Evolutionary conservation across 2,888 invertebrate species (phyloP), one percentile per base, ranked within the genome.

Genomic region (Eupithecia abbreviata): DNA sequence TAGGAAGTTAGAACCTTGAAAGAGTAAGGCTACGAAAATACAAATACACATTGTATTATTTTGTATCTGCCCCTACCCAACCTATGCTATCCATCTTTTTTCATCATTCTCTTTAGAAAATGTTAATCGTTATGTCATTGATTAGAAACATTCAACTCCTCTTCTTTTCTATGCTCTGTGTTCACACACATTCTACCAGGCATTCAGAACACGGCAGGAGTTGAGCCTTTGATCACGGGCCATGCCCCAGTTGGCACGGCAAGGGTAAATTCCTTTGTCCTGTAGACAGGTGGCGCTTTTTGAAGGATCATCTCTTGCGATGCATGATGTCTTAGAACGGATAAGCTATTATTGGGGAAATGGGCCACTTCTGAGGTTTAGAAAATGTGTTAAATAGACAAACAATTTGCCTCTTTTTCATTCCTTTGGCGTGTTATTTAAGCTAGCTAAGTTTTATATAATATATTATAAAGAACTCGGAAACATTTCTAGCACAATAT

Each of bases 231-330:
- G 90, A 90, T 90, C 87, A 88, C 85, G 80, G 74, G 74, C 74
- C 76, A 78, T 89, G 90, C 89, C 86, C 90, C 87, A 90, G 90
- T 90, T 90, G 87, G 86, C 88, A 84, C 82, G 84, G 84, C 84
- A 84, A 82, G 83, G 84, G 86, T 85, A 87, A 86, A 83, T 88
- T 88, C 87, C 87, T 88, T 89, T 88, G 87, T 86, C 83, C 81
- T 75, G 79, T 70, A 82, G 73, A 73, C 80, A 79, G 78, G 78
- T 78, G 78, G 77, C 79, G 81, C 80, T 81, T 82, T 84, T 82
- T 80, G 81, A 80, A 78, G 78, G 73, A 76, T 65, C 72, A 76
- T 78, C 80, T 81, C 77, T 77, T 71, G 76, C 68, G 65, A 77
- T 74, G 72, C 67, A 76, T 78, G 76, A 74, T 74, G 73, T 80